Evolutionary conservation across 2,113 vertebrate genomes (phyloP).

Genomic region (Excalfactoria chinensis): DNA sequence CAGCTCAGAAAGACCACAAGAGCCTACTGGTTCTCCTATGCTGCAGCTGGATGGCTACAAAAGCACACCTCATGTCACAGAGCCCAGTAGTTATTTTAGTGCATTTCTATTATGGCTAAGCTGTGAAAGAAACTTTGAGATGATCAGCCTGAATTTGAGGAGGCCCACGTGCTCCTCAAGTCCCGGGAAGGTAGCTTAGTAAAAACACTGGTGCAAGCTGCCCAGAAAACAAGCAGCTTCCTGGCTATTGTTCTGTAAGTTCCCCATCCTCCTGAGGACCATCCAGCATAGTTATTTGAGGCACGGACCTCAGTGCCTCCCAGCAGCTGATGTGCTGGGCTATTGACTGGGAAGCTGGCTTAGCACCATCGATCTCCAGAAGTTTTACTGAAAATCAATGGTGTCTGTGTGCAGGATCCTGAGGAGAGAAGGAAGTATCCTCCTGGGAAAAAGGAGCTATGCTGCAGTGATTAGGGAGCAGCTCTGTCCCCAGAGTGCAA

Average conservation of each 20-base stretch:
- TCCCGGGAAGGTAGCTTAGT: neutral
- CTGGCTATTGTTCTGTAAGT: neutral
- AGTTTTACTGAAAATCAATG: neutral
- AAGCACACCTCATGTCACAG: neutral
- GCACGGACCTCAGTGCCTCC: neutral
- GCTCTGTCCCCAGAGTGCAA: neutral
- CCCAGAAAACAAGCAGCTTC: neutral
- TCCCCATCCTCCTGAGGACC: neutral
- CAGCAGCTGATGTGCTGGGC: neutral
- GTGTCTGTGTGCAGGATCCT: neutral
- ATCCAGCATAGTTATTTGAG: neutral
- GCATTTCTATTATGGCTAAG: neutral
- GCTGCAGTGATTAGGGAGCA: neutral
- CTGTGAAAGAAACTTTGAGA: neutral
- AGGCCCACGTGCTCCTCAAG: neutral
- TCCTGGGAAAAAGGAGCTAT: neutral
- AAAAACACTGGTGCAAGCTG: neutral
- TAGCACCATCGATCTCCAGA: neutral
- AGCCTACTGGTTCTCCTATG: neutral
- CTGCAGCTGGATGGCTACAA: neutral
- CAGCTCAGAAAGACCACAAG: neutral
- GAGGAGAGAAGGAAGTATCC: neutral
- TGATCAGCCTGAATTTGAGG: neutral
- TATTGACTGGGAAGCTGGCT: neutral
- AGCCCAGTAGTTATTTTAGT: neutral